Base-by-base conservation (phyloP, 2,797 vertebrate genomes). In the Phoeniculus purpureus region DNA sequence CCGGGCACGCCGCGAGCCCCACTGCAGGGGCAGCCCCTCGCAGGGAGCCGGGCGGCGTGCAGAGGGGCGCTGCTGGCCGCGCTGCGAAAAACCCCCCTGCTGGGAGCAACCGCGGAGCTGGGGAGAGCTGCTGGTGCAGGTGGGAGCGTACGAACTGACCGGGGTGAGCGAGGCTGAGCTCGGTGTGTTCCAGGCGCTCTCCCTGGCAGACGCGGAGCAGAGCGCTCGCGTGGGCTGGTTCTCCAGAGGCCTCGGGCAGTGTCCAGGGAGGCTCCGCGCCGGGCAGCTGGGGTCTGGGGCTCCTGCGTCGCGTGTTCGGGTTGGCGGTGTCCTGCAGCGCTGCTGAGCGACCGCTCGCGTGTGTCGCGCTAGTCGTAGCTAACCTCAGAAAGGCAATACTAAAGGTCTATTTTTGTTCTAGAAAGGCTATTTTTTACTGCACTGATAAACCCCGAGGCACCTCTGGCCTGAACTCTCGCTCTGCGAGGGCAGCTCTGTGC, bases 301-400 rank as follows among this genome's bases (percentile, higher is more conserved):
- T 95, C 92, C 85, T 85, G 79, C 96, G 95, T 92, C 95, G 91
- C 87, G 89, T 76, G 81, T 94, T 94, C 94, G 94, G 94, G 92
- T 96, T 96, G 95, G 97, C 96, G 97, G 96, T 81, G 89, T 97
- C 96, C 91, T 96, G 96, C 94, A 92, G 90, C 94, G 96, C 97
- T 98, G 97, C 97, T 97, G 95, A 93, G 94, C 96, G 88, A 94
- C 85, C 96, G 94, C 93, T 95, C 91, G 78, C 92, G 65, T 58
- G 62, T 94, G 94, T 96, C 94, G 94, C 9, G 37, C 37, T 8
- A 37, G 95, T 96, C 96, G 94, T 97, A 97, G 95, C 96, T 97
- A 97, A 96, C 96, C 96, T 96, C 97, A 97, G 96, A 97, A 98
- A 97, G 97, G 97, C 97, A 97, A 97, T 97, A 98, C 97, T 97